Evolutionary conservation across 2,888 invertebrate species (phyloP).

Genomic region (Trichopria drosophilae): DNA sequence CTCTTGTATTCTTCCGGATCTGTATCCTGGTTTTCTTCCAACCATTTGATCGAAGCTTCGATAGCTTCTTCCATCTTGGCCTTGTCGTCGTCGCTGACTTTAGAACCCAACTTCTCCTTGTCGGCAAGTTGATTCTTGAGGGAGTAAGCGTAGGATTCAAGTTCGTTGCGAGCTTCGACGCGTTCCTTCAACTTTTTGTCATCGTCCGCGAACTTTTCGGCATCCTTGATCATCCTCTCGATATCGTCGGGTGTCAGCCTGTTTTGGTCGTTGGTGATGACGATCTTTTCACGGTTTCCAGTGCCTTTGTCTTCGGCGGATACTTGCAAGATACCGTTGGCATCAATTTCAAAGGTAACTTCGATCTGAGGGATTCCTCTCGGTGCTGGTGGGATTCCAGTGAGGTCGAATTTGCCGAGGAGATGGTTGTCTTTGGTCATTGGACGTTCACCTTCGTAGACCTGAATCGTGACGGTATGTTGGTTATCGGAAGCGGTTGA

Average conservation of each 20-base stretch:
- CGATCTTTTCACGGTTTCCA: slow-evolving; percentile 97
- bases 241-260: slow-evolving; percentile 96
- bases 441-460: slow-evolving; percentile 98
- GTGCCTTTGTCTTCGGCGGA: slow-evolving; percentile 99
- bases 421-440: slow-evolving; percentile 99
- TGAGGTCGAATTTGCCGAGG: slow-evolving; percentile 96
- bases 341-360: slow-evolving; percentile 93
- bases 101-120: slow-evolving; percentile 95
- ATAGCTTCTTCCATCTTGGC: slow-evolving; percentile 93
- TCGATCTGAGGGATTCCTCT: slow-evolving; percentile 93
- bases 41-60: slow-evolving; percentile 96
- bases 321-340: slow-evolving; percentile 92
- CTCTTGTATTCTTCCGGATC: slow-evolving; percentile 90
- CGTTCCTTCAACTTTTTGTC: slow-evolving; percentile 96
- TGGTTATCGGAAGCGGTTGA: slow-evolving; percentile 99
- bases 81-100: slow-evolving; percentile 86
- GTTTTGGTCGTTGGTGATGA: slow-evolving; percentile 98
- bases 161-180: slow-evolving; percentile 94
- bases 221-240: slow-evolving; percentile 98
- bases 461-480: slow-evolving; percentile 95
- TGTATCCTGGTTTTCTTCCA: slow-evolving; percentile 92
- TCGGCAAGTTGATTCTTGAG: slow-evolving; percentile 95
- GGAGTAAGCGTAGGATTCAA: slow-evolving; percentile 96
- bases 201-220: slow-evolving; percentile 98
- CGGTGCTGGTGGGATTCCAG: slow-evolving; percentile 94